Evolutionary conservation across 2,113 vertebrate genomes (phyloP), one percentile per base, ranked within the genome.

Genomic region (Neolamprologus caudopunctatus): DNA sequence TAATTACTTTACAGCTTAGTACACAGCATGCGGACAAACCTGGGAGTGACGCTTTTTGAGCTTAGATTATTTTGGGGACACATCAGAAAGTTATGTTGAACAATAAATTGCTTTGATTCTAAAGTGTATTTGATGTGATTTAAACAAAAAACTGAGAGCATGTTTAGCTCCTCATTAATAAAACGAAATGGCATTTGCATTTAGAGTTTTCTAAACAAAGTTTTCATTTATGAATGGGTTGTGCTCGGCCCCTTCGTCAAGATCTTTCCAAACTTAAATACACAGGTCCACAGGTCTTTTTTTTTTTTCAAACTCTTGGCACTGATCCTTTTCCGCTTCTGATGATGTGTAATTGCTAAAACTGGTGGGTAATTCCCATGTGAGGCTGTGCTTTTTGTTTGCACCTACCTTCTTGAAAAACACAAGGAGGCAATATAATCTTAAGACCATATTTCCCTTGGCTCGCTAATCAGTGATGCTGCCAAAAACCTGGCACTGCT

Each of bases 401-500:
- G 28, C 50, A 54, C n/a, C 21, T 35, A 10, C 4, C 10, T 6
- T 53, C 31, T 63, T 61, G 14, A 35, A 31, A 88, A 26, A 11
- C 13, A 81, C 21, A 13, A 78, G 58, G 14, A 81, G 81, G 26
- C 81, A 50, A 80, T 58, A 35, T n/a, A 82, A 71, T 58, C 28
- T 12, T 58, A 12, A 68, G 14, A 78, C 63, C n/a, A 84, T 82
- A 85, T 83, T 84, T 58, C 57, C 55, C 13, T 40, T 37, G 75
- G 45, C 66, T 61, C 54, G 3, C 28, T 55, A 78, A 40, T 83
- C 83, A 78, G 42, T 12, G 11, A 82, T 5, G 7, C 58, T 61
- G 87, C 89, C 81, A 83, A 81, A 78, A 89, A 80, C 54, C 68
- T 14, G 71, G 58, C 4, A 4, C 63, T 81, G 9, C 58, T 55